Conservation (phyloP, 2,888 invertebrate species). For the Ormia ochracea region DNA sequence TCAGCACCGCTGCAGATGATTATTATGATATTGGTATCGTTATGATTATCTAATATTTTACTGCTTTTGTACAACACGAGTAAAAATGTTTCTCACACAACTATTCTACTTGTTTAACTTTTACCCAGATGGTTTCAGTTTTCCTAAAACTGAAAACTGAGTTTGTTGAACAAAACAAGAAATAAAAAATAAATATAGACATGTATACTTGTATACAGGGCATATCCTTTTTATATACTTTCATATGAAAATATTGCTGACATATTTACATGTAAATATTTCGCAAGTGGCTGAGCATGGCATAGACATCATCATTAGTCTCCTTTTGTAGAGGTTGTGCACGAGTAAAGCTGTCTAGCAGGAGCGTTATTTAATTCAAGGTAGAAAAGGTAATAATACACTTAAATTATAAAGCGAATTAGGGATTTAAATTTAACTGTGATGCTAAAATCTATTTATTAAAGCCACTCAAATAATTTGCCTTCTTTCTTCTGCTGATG, state of each 20-base stretch:
- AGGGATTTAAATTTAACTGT: neutral
- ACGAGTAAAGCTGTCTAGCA: neutral
- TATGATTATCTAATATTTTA: conserved; percentile 24
- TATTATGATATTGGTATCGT: conserved; percentile 1
- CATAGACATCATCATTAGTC: neutral
- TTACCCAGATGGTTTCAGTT: conserved; percentile 45
- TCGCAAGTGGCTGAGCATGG: conserved; percentile 1
- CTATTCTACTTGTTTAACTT: conserved; percentile 41
- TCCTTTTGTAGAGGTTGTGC: neutral
- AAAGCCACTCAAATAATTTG: neutral
- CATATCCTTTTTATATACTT: neutral
- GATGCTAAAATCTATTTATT: neutral
- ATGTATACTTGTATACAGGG: neutral
- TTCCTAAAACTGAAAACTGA: conserved; percentile 33
- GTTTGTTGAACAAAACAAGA: too few relatives aligned
- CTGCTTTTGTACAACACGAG: neutral
- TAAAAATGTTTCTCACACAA: neutral
- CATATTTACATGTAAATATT: neutral
- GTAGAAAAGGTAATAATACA: neutral
- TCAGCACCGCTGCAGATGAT: neutral
- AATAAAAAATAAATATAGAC: too few relatives aligned
- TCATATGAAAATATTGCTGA: neutral
- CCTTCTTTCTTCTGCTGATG: too few relatives aligned
- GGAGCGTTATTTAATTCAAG: conserved; percentile 13
- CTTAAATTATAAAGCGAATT: neutral